Evolutionary conservation across 1,140 invertebrate species (phyloP), one percentile per base, ranked within the genome.

Genomic region (Dryas iulia): DNA sequence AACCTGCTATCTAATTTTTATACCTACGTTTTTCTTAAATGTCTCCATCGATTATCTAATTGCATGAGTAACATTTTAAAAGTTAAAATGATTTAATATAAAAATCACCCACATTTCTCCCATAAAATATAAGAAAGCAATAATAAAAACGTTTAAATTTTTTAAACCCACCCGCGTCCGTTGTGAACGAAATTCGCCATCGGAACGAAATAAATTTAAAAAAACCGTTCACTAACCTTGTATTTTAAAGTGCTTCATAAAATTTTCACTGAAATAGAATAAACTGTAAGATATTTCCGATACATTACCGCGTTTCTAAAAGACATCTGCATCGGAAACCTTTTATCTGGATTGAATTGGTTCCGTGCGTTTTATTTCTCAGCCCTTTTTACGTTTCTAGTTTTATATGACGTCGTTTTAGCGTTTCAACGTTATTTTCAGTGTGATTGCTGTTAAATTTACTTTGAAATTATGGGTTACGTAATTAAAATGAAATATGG

Each of bases 281-380:
- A 67, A 70, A 67, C 24, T 70, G 35, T 65, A 25, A 67, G 60
- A 66, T 70, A 59, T 66, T 69, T 70, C 64, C 72, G 59, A 73
- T 75, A 76, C 69, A 70, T 76, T 73, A 70, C 59, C 28, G 69
- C 73, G 63, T 76, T 69, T 56, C 65, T 68, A 65, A 71, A 66
- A 66, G 71, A 35, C 67, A 71, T 67, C 73, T 73, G 73, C 68
- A 74, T 71, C 65, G 66, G 69, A 78, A 71, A 73, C 73, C 71
- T 75, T 78, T 75, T 76, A 73, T 78, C 73, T 73, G 71, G 59
- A 73, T 76, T 73, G 73, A 75, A 75, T 71, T 63, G 71, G 59
- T 21, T 56, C 57, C 56, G 58, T 76, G 71, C 68, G 68, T 68
- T 73, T 76, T 76, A 73, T 73, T 66, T 60, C 71, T 67, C 33